A percentile compares a stretch with the other conserved stretches of the same genome.
phyloP scores from a whole-genome alignment of 2,113 vertebrate species.

The Pelecanus crispus region DNA sequence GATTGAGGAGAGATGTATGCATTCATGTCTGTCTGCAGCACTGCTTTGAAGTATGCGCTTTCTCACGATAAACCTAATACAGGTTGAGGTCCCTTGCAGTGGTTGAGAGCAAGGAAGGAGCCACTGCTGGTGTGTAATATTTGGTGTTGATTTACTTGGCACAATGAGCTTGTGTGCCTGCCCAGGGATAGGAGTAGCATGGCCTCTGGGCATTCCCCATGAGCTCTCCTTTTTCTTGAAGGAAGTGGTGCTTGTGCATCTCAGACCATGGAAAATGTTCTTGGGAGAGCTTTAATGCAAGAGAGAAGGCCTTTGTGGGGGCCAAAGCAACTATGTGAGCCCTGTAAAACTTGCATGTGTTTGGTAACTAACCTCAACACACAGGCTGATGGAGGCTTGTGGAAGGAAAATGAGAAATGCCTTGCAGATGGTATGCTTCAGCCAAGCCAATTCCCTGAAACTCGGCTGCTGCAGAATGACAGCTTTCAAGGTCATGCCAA shows the following conservation, averaged over 20 bases:
- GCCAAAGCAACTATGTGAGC: not conserved
- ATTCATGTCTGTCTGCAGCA: not conserved
- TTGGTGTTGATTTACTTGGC: not conserved
- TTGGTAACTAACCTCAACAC: not conserved
- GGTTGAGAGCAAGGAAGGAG: not conserved
- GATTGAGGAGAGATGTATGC: not conserved
- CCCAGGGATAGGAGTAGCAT: not conserved
- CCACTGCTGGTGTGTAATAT: not conserved
- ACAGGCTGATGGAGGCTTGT: not conserved
- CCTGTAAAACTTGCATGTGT: not conserved
- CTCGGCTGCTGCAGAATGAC: not conserved
- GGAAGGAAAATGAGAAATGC: not conserved
- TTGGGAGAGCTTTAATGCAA: not conserved
- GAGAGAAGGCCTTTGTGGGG: not conserved
- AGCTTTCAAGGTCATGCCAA: not conserved
- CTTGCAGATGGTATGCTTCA: not conserved
- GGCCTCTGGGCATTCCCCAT: accelerated
- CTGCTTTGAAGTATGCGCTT: not conserved
- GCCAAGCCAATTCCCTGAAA: not conserved
- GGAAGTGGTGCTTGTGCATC: not conserved
- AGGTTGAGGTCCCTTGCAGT: not conserved
- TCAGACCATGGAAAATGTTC: accelerated
- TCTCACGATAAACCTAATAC: not conserved
- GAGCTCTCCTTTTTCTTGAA: not conserved
- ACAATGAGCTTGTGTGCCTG: not conserved